These are phyloP conservation scores for Cryptoblepharus egeriae DNA, from an alignment of 2,797 vertebrate genomes.

Conservation along the genomic window DNA sequence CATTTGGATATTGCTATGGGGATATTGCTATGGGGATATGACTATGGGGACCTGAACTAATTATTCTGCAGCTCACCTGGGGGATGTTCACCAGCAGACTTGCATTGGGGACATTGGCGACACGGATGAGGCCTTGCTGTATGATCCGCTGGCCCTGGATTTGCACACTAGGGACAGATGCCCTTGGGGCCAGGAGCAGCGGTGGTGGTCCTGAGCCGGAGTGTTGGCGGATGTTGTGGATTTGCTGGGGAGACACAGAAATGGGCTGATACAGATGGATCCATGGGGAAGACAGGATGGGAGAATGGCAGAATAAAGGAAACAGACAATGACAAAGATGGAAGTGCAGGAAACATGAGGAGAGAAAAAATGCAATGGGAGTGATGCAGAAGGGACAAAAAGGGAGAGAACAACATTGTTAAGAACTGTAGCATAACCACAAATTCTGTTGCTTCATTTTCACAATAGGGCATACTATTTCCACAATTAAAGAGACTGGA, in stretches of 20 bases:
- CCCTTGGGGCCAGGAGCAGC: slow-evolving; percentile 90
- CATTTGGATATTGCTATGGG: too few species aligned
- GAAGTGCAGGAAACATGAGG: not conserved
- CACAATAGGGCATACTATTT: not conserved
- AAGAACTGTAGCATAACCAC: not conserved
- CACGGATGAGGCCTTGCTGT: slow-evolving; percentile 96
- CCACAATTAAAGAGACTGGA: too few species aligned
- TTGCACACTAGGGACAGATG: slow-evolving; percentile 93
- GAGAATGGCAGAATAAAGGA: slow-evolving; percentile 17
- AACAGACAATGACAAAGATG: accelerated
- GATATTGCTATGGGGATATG: too few species aligned
- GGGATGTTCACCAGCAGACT: slow-evolving; percentile 94
- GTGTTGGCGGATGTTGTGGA: slow-evolving; percentile 92
- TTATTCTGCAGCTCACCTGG: slow-evolving; percentile 76
- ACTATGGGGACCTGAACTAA: not conserved
- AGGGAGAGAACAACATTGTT: not conserved
- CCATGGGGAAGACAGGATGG: not conserved
- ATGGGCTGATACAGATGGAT: slow-evolving; percentile 77
- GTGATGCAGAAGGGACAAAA: slow-evolving; percentile 39
- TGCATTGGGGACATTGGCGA: slow-evolving; percentile 91
- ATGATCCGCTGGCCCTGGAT: slow-evolving; percentile 97
- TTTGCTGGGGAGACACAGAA: slow-evolving; percentile 88
- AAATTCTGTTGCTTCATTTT: accelerated
- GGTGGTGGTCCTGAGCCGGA: slow-evolving; percentile 92
- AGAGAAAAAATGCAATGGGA: not conserved